These are phyloP conservation scores for Eumerus sabulonum DNA, from an alignment of 2,888 invertebrate species.

Conservation along the genomic window DNA sequence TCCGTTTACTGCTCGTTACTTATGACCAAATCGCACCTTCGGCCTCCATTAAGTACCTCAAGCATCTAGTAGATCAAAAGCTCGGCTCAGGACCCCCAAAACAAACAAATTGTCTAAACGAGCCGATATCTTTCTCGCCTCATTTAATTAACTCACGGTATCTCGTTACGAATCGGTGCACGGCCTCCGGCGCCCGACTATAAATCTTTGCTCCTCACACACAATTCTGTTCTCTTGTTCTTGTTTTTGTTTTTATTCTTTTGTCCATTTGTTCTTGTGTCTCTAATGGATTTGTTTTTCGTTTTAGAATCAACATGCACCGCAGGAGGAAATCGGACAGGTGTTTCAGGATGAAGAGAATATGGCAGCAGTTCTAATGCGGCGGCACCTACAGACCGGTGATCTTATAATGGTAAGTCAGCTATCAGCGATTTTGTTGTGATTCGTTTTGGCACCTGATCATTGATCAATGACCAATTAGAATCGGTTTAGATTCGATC, in stretches of 20 bases:
- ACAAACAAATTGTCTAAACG: constrained; percentile 40
- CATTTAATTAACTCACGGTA: constrained; percentile 54
- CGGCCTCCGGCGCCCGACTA: constrained; percentile 44
- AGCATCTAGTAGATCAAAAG: constrained; percentile 38
- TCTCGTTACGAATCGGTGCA: constrained; percentile 37
- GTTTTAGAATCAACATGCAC: constrained; percentile 80
- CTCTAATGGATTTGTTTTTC: constrained; percentile 28
- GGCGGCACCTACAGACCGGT: constrained; percentile 88
- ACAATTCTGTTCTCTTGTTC: constrained; percentile 10
- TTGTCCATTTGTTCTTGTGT: constrained; percentile 34
- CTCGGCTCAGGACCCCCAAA: constrained; percentile 35
- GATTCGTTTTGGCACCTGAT: constrained; percentile 27
- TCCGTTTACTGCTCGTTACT: neutral
- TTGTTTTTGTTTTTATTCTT: constrained; percentile 17
- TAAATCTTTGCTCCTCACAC: constrained; percentile 37
- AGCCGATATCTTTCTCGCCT: constrained; percentile 33
- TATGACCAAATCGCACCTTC: constrained; percentile 4
- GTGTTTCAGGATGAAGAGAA: constrained; percentile 92
- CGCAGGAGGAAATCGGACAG: constrained; percentile 85
- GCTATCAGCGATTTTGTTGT: neutral
- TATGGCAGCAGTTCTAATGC: constrained; percentile 91
- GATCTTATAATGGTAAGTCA: constrained; percentile 90
- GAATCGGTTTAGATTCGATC: constrained; percentile 52
- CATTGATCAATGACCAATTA: constrained; percentile 42
- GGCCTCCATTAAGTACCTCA: constrained; percentile 9